Base-by-base conservation (phyloP, 2,888 invertebrate species). In the Aplocera efformata region DNA sequence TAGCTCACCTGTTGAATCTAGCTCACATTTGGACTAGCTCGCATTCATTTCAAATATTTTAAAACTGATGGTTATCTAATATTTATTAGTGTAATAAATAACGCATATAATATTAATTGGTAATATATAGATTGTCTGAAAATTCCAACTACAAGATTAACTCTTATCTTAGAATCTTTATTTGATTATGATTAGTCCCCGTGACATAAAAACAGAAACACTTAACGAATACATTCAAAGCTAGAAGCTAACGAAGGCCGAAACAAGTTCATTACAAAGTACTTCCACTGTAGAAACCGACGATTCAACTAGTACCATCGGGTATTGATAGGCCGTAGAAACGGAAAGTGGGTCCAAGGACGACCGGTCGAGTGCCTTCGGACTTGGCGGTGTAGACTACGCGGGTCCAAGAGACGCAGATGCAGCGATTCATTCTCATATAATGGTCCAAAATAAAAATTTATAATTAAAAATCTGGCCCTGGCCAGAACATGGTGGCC, bases 261-360 rank as follows among this genome's bases (percentile, higher is more conserved):
- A 24, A 8, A 20, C 17, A 6, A 22, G 22, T 22, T 22, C 6
- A 22, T 22, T 22, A 22, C 22, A 22, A 10, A 13, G 10, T 29
- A 29, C 3, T 29, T 10, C 17, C 29, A 29, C 13, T 29, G 29
- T 7, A n/a, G n/a, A 6, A 13, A 9, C n/a, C 7, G 13, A 3
- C 7, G 31, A 29, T 42, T 31, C 35, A 53, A 54, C 49, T 52
- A 48, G 50, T 21, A 30, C 6, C 17, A 11, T 11, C 11, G 10
- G 38, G 60, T 58, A 61, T 58, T 54, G 69, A 68, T 69, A 72
- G 75, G 67, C 66, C 58, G 64, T 64, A 56, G 82, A 84, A 83
- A 85, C 76, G 49, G 83, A 85, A 78, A 86, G 85, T 84, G 79
- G 75, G 21, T 58, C 45, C 63, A 84, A 85, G 84, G 85, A 81